Evolutionary conservation across 2,113 vertebrate genomes (phyloP).

Genomic region (Camarhynchus parvulus): DNA sequence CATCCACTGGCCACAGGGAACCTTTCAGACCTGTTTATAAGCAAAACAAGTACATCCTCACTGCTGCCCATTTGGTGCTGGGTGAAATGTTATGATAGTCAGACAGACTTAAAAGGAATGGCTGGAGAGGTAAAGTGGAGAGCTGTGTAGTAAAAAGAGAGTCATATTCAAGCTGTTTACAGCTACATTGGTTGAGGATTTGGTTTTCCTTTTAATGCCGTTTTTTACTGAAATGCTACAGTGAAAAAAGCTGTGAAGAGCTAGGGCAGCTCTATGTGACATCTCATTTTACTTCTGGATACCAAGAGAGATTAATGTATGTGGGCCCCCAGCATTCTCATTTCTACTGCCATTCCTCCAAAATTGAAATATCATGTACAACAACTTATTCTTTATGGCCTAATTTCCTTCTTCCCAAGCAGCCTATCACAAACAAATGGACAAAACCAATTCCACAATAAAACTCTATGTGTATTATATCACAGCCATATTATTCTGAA

Average conservation of each 20-base stretch:
- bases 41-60: background rate
- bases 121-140: background rate
- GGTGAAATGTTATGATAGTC: background rate
- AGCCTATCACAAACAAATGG: constrained; percentile 53
- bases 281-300: constrained; percentile 49
- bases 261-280: constrained; percentile 6
- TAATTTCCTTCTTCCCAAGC: constrained; percentile 55
- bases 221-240: background rate
- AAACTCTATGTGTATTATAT: background rate
- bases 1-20: background rate
- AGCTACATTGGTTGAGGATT: background rate
- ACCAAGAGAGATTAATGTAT: constrained; percentile 28
- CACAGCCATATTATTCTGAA: constrained; percentile 42
- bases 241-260: constrained; percentile 4
- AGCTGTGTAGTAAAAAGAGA: background rate
- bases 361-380: constrained; percentile 59
- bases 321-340: background rate
- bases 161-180: background rate
- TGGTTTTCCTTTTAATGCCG: background rate
- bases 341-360: constrained; percentile 29
- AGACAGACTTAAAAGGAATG: background rate
- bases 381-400: constrained; percentile 61
- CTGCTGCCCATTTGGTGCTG: background rate
- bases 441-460: constrained; percentile 36
- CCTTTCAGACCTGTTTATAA: background rate